These are phyloP conservation scores for Centropus unirufus DNA, from an alignment of 2,113 vertebrate species.

Conservation along the genomic window DNA sequence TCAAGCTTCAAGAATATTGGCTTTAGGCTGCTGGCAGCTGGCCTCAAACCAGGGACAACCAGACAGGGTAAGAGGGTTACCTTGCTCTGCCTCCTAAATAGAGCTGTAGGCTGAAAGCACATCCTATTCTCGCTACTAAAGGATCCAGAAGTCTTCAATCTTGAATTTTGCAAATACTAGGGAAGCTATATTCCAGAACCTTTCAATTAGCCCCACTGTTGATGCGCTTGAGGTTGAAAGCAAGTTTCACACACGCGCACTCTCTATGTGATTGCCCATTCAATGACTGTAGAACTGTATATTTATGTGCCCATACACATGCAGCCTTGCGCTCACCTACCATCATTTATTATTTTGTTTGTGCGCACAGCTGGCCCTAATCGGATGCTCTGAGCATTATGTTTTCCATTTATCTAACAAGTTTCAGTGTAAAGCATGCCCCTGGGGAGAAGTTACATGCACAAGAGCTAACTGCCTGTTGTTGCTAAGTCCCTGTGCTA, in stretches of 20 bases:
- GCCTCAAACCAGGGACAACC: background rate
- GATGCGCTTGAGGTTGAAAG: background rate
- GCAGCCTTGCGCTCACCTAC: background rate
- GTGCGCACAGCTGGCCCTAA: constrained; percentile 26
- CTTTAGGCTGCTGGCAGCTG: background rate
- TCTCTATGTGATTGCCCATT: background rate
- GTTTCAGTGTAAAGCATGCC: background rate
- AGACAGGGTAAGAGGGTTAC: background rate
- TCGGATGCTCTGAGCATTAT: background rate
- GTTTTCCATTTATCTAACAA: constrained; percentile 26
- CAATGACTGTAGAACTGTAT: background rate
- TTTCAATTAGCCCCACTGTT: background rate
- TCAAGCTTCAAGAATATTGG: background rate
- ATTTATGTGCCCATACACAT: background rate
- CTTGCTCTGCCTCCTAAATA: background rate
- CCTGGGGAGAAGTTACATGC: background rate
- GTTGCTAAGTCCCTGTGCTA: background rate
- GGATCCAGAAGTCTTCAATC: background rate
- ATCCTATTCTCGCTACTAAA: background rate
- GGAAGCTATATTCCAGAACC: background rate
- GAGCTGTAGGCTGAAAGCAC: background rate
- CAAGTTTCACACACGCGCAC: background rate
- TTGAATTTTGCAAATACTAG: background rate
- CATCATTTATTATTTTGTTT: background rate
- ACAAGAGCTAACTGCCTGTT: background rate